Base-by-base conservation (phyloP, 2,888 invertebrate species). In the Andrena haemorrhoa region DNA sequence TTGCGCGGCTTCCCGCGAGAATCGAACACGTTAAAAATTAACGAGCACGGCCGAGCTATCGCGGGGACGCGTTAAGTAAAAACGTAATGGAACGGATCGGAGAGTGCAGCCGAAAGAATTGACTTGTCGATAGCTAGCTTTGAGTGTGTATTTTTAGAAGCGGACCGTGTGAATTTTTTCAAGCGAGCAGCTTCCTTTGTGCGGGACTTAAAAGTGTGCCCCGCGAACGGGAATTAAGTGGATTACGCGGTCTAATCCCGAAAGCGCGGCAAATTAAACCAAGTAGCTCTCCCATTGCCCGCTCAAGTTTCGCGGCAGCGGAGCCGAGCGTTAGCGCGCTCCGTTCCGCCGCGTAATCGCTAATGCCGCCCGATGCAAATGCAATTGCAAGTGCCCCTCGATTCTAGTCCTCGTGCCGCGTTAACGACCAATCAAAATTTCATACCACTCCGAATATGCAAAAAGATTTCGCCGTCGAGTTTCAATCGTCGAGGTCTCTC, bases 141-240 rank as follows among this genome's bases (percentile, higher is more conserved):
- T 41, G 51, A 29, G 58, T 72, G 29, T 56, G 10, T 51, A 51
- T 51, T 20, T 61, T n/a, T 56, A 60, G 16, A 51, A 66, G 56
- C 60, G 49, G 16, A 16, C 12, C 20, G 69, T 60, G 73, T 65
- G 77, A 60, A 82, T 76, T 86, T 84, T 83, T 85, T 82, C 66
- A 78, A 33, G 35, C 49, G 7, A 20, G 20, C 41, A 49, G 31
- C 58, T 60, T 33, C 61, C 69, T 72, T 72, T 69, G 73, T 75
- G 51, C 70, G 56, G 60, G 2, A 20, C n/a, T n/a, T n/a, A 53
- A 56, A 96, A 90, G 92, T 96, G 65, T 93, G 85, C 41, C 65
- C 75, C 81, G 82, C 82, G 82, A 84, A 82, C 73, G 74, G 49
- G 69, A 73, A 88, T 79, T 85, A 85, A 84, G 58, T 35, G 85